Conservation (phyloP, 2,797 vertebrate genomes). For the Gymnocypris eckloni region DNA sequence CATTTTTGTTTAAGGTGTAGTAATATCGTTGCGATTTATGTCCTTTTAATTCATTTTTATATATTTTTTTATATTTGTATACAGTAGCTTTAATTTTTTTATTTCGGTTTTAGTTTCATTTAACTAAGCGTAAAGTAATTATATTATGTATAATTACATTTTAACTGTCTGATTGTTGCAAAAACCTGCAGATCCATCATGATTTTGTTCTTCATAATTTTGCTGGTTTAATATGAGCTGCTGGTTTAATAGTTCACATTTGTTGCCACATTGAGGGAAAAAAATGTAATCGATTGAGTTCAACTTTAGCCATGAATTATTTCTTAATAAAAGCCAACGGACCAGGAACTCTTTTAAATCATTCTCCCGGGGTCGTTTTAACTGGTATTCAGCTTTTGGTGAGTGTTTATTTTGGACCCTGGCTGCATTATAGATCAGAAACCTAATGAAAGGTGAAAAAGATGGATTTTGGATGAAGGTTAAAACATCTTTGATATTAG, state of each 20-base stretch:
- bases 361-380: background rate
- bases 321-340: background rate
- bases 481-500: background rate
- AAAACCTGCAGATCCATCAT: too few relatives aligned
- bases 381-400: background rate
- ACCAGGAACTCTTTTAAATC: background rate
- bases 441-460: slow-evolving; percentile 58
- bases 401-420: background rate
- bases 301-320: background rate
- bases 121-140: too few relatives aligned
- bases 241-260: background rate
- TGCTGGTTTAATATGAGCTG: too few relatives aligned
- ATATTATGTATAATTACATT: too few relatives aligned
- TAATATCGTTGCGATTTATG: too few relatives aligned
- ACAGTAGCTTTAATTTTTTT: too few relatives aligned
- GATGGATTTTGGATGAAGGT: background rate
- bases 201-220: too few relatives aligned
- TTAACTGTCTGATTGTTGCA: too few relatives aligned
- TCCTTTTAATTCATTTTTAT: too few relatives aligned
- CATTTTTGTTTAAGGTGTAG: too few relatives aligned
- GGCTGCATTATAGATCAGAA: slow-evolving; percentile 28
- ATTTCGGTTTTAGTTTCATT: too few relatives aligned
- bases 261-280: background rate
- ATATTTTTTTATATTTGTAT: too few relatives aligned
- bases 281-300: background rate